Evolutionary conservation across 2,113 vertebrate genomes (phyloP).

Genomic region (Peromyscus maniculatus): DNA sequence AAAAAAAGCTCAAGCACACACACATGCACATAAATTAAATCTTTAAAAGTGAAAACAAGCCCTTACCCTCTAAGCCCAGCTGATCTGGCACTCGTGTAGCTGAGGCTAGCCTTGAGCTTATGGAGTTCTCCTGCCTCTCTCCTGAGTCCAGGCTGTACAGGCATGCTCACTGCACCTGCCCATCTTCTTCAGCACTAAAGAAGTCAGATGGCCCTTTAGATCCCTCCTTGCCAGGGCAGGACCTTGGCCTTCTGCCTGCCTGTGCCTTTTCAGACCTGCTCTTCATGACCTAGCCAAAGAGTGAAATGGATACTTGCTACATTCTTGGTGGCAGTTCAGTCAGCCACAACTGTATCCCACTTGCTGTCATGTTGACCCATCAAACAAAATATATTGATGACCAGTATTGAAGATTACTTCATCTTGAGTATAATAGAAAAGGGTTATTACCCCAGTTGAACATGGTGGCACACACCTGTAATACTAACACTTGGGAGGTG

Average conservation of each 20-base stretch:
- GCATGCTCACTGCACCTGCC: neutral
- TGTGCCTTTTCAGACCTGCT: constrained; percentile 6
- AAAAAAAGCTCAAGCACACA: neutral
- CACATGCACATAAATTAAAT: neutral
- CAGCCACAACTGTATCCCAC: neutral
- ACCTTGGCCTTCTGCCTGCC: neutral
- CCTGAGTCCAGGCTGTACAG: neutral
- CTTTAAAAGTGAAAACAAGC: neutral
- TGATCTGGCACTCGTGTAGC: neutral
- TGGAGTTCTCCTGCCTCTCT: neutral
- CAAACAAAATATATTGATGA: constrained; percentile 31
- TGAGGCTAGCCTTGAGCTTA: neutral
- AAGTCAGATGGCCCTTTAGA: neutral
- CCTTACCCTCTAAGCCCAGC: neutral
- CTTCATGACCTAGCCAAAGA: neutral
- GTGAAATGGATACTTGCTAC: neutral
- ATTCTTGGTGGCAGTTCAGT: constrained; percentile 28
- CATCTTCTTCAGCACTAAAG: neutral
- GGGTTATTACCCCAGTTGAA: neutral
- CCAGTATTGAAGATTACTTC: constrained; percentile 17
- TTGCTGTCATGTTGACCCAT: constrained; percentile 17
- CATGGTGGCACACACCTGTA: neutral
- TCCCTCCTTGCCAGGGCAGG: neutral
- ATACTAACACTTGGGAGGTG: neutral
- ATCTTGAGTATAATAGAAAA: neutral